phyloP scores from a whole-genome alignment of 1,140 invertebrate genomes.

The Ips nitidus region DNA sequence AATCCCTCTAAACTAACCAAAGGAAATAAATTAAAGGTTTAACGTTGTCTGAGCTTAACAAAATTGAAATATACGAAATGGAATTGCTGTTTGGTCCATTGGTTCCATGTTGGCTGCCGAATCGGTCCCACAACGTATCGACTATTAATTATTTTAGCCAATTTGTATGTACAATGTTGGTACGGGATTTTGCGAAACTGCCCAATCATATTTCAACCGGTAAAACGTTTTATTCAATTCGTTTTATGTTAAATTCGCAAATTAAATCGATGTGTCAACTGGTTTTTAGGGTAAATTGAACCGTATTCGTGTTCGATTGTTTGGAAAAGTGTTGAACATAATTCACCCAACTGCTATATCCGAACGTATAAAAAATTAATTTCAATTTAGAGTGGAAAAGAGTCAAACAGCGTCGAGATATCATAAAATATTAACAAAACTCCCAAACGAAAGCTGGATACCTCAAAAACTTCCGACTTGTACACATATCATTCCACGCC shows the following conservation, averaged over 20 bases:
- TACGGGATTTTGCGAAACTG: slow-evolving; percentile 8
- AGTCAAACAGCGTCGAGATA: not conserved
- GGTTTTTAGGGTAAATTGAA: not conserved
- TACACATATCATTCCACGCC: slow-evolving; percentile 12
- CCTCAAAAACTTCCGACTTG: not conserved
- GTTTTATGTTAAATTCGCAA: slow-evolving; percentile 1
- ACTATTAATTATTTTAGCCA: slow-evolving; percentile 13
- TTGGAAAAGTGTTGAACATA: not conserved
- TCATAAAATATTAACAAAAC: slow-evolving; percentile 6
- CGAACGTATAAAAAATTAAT: no score
- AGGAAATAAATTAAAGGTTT: no score
- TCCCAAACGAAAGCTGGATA: not conserved
- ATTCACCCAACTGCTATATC: no score
- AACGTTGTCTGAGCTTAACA: not conserved
- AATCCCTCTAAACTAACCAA: no score
- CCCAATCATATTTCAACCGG: not conserved
- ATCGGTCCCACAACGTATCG: not conserved
- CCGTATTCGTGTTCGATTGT: not conserved
- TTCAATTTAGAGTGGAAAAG: no score
- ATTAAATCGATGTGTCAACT: slow-evolving; percentile 1
- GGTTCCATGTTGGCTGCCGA: not conserved
- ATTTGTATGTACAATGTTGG: slow-evolving; percentile 8
- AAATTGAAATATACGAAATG: not conserved
- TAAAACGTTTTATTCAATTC: slow-evolving; percentile 5
- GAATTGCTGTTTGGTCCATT: slow-evolving; percentile 2